Evolutionary conservation across 2,113 vertebrate genomes (phyloP), one percentile per base, ranked within the genome.

Genomic region (Addax nasomaculatus): DNA sequence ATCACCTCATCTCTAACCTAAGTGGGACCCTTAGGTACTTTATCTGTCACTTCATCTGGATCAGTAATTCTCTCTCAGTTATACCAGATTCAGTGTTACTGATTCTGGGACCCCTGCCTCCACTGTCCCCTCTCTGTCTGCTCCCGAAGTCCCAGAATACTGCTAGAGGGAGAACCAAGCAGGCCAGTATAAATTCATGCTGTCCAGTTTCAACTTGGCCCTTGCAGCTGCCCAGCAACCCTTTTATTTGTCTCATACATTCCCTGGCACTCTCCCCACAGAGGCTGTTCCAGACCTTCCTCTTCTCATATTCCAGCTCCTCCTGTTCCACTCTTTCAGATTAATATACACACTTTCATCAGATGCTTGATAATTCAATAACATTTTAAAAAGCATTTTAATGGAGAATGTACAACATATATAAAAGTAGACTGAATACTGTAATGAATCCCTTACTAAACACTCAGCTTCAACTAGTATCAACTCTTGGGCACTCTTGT

Each of bases 191-290:
- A 88, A 97, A 96, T 92, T 85, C 55, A 51, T 89, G 60, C 89
- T 83, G 93, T 96, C 89, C 67, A 89, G 2, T 89, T 97, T 97
- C 96, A 95, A 86, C 83, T 93, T 96, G 93, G 85, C 84, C 90
- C 76, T 95, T 62, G 86, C 93, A 95, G 93, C 93, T 96, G 97
- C 95, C 96, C 93, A 90, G 96, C 93, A 98, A 93, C 92, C 57
- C 70, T 95, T 97, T 94, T 47, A 57, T 97, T 97, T 98, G 93
- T 92, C 57, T 95, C 94, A 84, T 90, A 76, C 73, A 51, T 96
- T 98, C 95, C 90, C 87, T 98, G 97, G 85, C 97, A 95, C 80
- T 85, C 19, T 90, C 33, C 60, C 84, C 53, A 57, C 64, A 62
- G 39, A 96, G 80, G 33, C 87, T 96, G 4, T 96, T 93, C 25